Base-by-base conservation (phyloP, 2,888 invertebrate species). In the Trachelus troglodyta region DNA sequence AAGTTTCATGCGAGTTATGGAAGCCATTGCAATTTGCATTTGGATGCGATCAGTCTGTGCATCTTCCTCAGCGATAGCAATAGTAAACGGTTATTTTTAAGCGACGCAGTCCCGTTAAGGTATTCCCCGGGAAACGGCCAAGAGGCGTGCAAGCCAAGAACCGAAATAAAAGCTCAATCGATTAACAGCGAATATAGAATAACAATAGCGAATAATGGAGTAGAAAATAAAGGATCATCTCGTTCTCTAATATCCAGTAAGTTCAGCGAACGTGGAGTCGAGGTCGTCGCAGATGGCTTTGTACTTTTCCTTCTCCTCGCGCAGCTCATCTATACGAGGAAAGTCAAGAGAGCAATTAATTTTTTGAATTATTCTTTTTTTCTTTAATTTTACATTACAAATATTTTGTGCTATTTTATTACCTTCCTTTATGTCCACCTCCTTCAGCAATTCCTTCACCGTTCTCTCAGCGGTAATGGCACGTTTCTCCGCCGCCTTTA, bases 261-360 rank as follows among this genome's bases (percentile, higher is more conserved):
- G 93, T 91, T 95, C 95, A 90, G 95, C 94, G 93, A 95, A 95
- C 86, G 96, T 96, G 89, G 93, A 92, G 92, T 96, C 96, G 92
- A 96, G 92, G 90, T 96, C 96, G 92, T 96, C 95, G 92, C 95
- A 95, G 92, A 96, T 95, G 86, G 94, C 93, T 93, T 95, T 96
- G 94, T 95, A 96, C 92, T 95, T 95, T 92, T 96, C 95, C 93
- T 96, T 96, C 88, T 94, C 94, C 90, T 94, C 94, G 87, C 94
- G 93, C 88, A 94, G 91, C 86, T 94, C 94, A 91, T 94, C 94
- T 94, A 92, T 75, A 92, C 56, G 23, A 9, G 23, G 2, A 56
- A 56, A 23, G 23, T 56, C 23, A 56, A 56, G 23, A 2, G 56
- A 23, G 30, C 12, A 11, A 33, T 71, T 71, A 71, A 31, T 71